Evolutionary conservation across 2,113 vertebrate species (phyloP), one percentile per base, ranked within the genome.

Genomic region (Silurus meridionalis): DNA sequence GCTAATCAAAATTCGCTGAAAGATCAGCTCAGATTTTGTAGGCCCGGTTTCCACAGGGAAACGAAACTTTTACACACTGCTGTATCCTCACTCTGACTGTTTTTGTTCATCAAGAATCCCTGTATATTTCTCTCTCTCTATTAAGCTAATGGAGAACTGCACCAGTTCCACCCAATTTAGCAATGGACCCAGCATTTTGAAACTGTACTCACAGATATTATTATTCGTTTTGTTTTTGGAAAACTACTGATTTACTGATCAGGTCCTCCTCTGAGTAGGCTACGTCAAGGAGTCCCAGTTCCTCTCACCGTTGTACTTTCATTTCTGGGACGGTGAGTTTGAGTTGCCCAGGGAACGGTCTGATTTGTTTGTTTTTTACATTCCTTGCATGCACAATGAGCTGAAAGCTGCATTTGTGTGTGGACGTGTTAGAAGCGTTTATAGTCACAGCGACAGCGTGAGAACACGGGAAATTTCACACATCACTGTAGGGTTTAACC

Each of bases 281-380:
- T 8, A 37, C 5, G 21, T 13, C 77, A 57, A 14, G 28, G 19
- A n/a, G 64, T 9, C 75, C 7, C 25, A 71, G 85, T 46, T 75
- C 37, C 10, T 58, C 53, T 19, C 15, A 6, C 37, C 14, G 23
- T 61, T 48, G 15, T 21, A n/a, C 14, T 19, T 21, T 77, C 58
- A n/a, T 66, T 83, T 46, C 71, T 55, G 64, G 25, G 60, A 15
- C n/a, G 58, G 50, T 55, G 69, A 55, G 10, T 52, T 61, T n/a
- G 71, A 17, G 75, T 52, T 82, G n/a, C 19, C 67, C 17, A 48
- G 79, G 58, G 25, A 52, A 82, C 67, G 4, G 66, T 15, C 66
- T n/a, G 60, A 67, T 69, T 69, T 85, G 50, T 79, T 85, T 85
- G 13, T 37, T 85, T 85, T 85, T 80, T 58, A 82, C 85, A 86